Evolutionary conservation across 2,888 invertebrate species (phyloP).

Genomic region (Noctuana brunneofusca): DNA sequence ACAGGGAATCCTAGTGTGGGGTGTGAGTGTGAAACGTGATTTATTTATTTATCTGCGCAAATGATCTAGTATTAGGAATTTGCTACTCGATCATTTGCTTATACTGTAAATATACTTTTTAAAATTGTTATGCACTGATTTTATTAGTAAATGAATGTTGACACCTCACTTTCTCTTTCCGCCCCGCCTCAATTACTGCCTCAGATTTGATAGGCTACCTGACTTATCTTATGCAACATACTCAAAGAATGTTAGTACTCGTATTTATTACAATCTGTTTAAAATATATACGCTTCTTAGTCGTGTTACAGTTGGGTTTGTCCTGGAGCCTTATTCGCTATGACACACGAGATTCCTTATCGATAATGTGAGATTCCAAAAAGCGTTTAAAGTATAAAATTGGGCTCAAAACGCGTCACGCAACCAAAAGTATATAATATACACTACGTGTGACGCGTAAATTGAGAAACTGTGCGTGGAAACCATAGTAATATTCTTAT

Average conservation of each 20-base stretch:
- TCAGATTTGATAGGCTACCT: conserved; percentile 18
- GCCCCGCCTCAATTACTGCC: conserved; percentile 8
- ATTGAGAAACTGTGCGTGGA: too few species aligned
- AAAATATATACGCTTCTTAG: too few species aligned
- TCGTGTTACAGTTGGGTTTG: background rate
- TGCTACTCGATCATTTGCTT: background rate
- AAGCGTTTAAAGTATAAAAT: too few species aligned
- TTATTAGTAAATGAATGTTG: conserved; percentile 21
- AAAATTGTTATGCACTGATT: conserved; percentile 11
- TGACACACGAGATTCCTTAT: too few species aligned
- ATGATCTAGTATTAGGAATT: background rate
- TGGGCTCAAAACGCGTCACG: too few species aligned
- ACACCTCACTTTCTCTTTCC: conserved; percentile 32
- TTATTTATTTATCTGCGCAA: background rate
- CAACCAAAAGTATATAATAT: too few species aligned
- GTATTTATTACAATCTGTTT: background rate
- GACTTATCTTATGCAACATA: conserved; percentile 1
- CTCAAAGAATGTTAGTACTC: background rate
- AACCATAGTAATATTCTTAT: too few species aligned
- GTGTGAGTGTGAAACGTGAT: too few species aligned
- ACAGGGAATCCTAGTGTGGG: too few species aligned
- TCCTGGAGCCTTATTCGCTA: too few species aligned
- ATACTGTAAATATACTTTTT: background rate
- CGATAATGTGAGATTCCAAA: too few species aligned
- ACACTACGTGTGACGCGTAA: too few species aligned